These are phyloP conservation scores for Urophycis tenuis DNA, from an alignment of 2,797 vertebrate genomes.

Conservation along the genomic window DNA sequence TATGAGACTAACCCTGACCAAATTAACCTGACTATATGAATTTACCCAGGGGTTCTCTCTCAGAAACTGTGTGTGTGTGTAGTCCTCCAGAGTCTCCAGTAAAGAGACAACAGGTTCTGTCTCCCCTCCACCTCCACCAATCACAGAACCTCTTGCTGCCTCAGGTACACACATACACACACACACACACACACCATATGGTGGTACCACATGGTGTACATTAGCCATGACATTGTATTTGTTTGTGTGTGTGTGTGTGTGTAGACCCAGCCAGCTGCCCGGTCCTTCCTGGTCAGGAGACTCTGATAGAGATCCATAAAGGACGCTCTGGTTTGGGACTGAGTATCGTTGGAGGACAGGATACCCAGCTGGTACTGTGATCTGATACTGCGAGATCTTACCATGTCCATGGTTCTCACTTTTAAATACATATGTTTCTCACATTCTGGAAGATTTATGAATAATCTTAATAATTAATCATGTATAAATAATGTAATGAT, in stretches of 20 bases:
- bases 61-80: not conserved
- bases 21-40: too few relatives aligned
- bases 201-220: too few relatives aligned
- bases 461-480: too few relatives aligned
- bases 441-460: too few relatives aligned
- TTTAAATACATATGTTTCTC: too few relatives aligned
- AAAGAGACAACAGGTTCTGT: slow-evolving; percentile 41
- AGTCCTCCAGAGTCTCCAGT: slow-evolving; percentile 22
- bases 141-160: not conserved
- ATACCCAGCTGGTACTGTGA: slow-evolving; percentile 86
- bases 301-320: slow-evolving; percentile 88
- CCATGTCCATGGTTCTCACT: too few relatives aligned
- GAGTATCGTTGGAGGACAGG: slow-evolving; percentile 90
- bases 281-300: slow-evolving; percentile 88
- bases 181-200: not conserved
- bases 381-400: too few relatives aligned
- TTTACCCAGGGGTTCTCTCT: too few relatives aligned
- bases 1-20: too few relatives aligned
- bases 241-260: too few relatives aligned
- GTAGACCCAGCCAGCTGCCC: slow-evolving; percentile 80
- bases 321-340: slow-evolving; percentile 90
- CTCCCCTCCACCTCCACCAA: slow-evolving; percentile 14
- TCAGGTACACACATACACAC: slow-evolving; percentile 1
- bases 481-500: too few relatives aligned
- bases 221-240: too few relatives aligned